Conservation (phyloP, 1,140 invertebrate genomes). For the Caenorhabditis latens region DNA sequence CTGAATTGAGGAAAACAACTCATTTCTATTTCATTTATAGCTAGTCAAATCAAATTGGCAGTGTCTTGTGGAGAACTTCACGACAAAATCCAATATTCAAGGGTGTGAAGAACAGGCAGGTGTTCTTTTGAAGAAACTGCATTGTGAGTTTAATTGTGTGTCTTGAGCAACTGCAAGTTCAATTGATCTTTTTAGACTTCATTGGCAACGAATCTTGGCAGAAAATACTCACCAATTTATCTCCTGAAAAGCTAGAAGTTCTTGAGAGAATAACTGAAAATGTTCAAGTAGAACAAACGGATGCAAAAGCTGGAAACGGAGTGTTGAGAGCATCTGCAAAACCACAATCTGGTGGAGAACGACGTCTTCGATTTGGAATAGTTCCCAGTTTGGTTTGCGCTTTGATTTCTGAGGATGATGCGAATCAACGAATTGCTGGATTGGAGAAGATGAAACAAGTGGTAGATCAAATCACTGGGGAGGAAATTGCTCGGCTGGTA, state of each 20-base stretch:
- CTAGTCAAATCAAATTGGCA: constrained; percentile 12
- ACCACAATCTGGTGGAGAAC: constrained; percentile 59
- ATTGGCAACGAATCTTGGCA: constrained; percentile 35
- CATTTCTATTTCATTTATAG: neutral
- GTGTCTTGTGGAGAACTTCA: neutral
- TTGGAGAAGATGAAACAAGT: constrained; percentile 64
- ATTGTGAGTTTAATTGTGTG: neutral
- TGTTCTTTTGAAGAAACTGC: constrained; percentile 11
- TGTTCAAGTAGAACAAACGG: constrained; percentile 32
- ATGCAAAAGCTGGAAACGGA: constrained; percentile 16
- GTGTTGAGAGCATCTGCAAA: constrained; percentile 2
- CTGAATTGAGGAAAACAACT: neutral
- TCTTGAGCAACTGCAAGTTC: neutral
- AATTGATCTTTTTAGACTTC: constrained; percentile 13
- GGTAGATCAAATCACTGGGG: constrained; percentile 58
- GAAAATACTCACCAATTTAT: constrained; percentile 17
- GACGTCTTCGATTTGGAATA: constrained; percentile 62
- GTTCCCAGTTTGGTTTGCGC: constrained; percentile 60
- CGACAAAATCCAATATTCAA: constrained; percentile 33
- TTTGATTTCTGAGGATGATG: constrained; percentile 61
- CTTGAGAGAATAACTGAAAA: constrained; percentile 26
- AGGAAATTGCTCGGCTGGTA: constrained; percentile 59
- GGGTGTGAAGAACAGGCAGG: constrained; percentile 33
- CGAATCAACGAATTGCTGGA: constrained; percentile 56
- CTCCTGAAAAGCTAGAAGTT: neutral